Percentiles rank a stretch among this genome's conserved stretches.
phyloP scores from a whole-genome alignment of 2,113 vertebrate species.

The Parus major region DNA sequence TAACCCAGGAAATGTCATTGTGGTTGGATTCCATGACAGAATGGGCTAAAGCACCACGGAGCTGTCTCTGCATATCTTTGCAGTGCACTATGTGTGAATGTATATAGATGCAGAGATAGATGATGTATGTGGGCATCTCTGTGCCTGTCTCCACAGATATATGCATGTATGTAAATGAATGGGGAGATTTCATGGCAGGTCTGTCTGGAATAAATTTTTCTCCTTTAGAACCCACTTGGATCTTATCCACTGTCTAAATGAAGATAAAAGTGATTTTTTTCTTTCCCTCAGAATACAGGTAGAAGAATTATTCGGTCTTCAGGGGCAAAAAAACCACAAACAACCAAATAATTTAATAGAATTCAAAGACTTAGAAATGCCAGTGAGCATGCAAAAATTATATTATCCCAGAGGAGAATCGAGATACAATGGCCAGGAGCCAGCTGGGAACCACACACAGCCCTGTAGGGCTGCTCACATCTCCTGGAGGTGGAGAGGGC shows the following conservation, averaged over 20 bases:
- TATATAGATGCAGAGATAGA: not conserved
- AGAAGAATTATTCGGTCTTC: not conserved
- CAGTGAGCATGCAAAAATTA: not conserved
- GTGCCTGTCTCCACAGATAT: not conserved
- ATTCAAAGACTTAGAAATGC: not conserved
- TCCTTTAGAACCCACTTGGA: not conserved
- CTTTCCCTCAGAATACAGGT: not conserved
- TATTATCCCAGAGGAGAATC: not conserved
- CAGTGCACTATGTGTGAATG: not conserved
- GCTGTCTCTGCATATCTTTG: not conserved
- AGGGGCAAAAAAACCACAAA: accelerated
- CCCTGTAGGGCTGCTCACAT: not conserved
- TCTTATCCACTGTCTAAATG: not conserved
- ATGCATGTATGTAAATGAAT: not conserved
- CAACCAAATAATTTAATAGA: not conserved
- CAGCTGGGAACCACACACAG: accelerated
- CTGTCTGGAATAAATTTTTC: not conserved
- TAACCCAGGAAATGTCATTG: not conserved
- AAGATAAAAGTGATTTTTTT: not conserved
- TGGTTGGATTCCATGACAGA: not conserved
- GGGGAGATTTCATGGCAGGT: not conserved
- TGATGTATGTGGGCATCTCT: not conserved
- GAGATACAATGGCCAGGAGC: not conserved
- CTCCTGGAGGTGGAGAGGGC: not conserved
- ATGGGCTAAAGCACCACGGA: not conserved